Conservation (phyloP, 2,113 vertebrate species). For the Bubalus kerabau region DNA sequence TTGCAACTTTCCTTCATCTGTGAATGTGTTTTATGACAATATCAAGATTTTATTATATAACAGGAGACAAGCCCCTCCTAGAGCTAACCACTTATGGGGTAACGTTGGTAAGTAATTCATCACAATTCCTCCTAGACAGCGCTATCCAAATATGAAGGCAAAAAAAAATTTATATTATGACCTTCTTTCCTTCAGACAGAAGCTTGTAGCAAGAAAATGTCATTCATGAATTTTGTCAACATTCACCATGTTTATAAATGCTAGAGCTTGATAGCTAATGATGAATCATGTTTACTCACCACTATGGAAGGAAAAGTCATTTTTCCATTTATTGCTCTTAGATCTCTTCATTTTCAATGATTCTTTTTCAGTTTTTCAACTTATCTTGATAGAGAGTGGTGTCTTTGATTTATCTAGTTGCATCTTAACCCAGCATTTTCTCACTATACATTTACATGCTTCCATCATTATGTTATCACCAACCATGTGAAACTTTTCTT, state of each 20-base stretch:
- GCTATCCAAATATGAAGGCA: not conserved
- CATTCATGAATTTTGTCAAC: not conserved
- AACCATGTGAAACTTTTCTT: not conserved
- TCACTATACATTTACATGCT: not conserved
- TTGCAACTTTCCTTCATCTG: not conserved
- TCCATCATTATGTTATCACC: not conserved
- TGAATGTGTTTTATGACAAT: not conserved
- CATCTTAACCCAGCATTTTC: not conserved
- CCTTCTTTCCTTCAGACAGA: not conserved
- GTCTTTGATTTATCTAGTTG: not conserved
- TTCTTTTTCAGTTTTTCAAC: not conserved
- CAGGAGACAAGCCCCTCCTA: not conserved
- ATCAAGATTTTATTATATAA: not conserved
- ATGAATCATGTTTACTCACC: not conserved
- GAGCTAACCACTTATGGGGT: not conserved
- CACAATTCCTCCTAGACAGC: not conserved
- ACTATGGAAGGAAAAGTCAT: not conserved
- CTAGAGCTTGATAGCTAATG: not conserved
- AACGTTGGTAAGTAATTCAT: not conserved
- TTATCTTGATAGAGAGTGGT: not conserved
- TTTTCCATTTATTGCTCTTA: not conserved
- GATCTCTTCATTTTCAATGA: not conserved
- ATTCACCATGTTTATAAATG: slow-evolving; percentile 12
- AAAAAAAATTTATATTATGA: not conserved
- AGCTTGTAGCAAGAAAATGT: not conserved